Conservation (phyloP, 2,888 invertebrate species). For the Ichneumoninae sp. region DNA sequence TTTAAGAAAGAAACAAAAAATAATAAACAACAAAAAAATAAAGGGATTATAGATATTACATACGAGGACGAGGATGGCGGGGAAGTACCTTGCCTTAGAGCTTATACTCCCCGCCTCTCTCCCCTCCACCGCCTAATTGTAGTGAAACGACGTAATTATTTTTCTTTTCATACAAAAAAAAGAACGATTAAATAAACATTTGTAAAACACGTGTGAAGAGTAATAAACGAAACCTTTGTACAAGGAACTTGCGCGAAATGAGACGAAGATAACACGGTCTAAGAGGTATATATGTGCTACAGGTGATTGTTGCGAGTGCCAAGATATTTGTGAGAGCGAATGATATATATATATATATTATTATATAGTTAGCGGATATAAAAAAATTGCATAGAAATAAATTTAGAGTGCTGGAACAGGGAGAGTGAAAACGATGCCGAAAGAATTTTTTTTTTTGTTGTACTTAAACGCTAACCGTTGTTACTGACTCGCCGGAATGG, state of each 20-base stretch:
- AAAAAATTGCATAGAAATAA: constrained; percentile 44
- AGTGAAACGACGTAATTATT: constrained; percentile 1
- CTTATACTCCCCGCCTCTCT: constrained; percentile 40
- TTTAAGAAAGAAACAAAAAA: constrained; percentile 30
- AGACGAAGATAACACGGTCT: constrained; percentile 14
- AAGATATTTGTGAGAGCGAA: constrained; percentile 47
- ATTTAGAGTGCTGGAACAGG: constrained; percentile 48
- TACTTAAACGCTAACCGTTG: constrained; percentile 75
- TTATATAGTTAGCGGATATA: constrained; percentile 24
- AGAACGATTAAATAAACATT: constrained; percentile 61
- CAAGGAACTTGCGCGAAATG: neutral
- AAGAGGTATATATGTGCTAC: constrained; percentile 41
- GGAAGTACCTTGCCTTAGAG: constrained; percentile 43
- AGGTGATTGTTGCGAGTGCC: constrained; percentile 35
- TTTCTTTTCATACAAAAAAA: constrained; percentile 62
- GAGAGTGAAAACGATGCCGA: constrained; percentile 43
- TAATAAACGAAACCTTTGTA: constrained; percentile 2
- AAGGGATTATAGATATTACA: constrained; percentile 45
- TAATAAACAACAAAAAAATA: constrained; percentile 32
- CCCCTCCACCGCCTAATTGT: constrained; percentile 21
- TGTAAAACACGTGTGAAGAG: neutral
- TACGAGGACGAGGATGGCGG: constrained; percentile 28
- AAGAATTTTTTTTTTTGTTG: constrained; percentile 71
- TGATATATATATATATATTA: constrained; percentile 26
- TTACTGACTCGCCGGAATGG: constrained; percentile 64